Conservation (phyloP, 2,888 invertebrate species). For the Synergus itoensis region DNA sequence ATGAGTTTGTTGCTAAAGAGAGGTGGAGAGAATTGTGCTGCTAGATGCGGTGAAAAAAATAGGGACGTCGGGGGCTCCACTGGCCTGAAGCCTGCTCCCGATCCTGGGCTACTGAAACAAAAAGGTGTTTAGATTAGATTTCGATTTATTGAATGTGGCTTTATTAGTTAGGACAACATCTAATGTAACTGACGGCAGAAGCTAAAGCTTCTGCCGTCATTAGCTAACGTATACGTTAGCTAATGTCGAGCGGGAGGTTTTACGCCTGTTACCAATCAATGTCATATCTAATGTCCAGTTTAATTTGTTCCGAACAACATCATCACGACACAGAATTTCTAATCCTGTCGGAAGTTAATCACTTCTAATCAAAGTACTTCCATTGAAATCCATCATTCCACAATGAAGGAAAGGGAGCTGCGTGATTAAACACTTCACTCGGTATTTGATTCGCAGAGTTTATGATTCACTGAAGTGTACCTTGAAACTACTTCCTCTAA, state of each 20-base stretch:
- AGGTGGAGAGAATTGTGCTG: slow-evolving; percentile 89
- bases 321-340: neutral
- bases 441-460: slow-evolving; percentile 23
- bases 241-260: no score
- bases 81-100: slow-evolving; percentile 79
- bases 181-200: no score
- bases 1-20: slow-evolving; percentile 82
- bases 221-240: no score
- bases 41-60: slow-evolving; percentile 91
- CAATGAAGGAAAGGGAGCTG: neutral
- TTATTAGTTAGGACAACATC: no score
- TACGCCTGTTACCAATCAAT: neutral
- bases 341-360: neutral
- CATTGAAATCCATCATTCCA: slow-evolving; percentile 1
- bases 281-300: neutral
- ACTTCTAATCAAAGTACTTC: neutral
- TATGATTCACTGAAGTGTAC: slow-evolving; percentile 28
- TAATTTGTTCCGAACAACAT: neutral
- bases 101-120: slow-evolving; percentile 81
- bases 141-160: neutral
- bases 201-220: no score
- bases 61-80: slow-evolving; percentile 82
- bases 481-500: slow-evolving; percentile 38
- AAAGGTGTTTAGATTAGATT: slow-evolving; percentile 47
- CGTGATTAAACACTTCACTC: slow-evolving; percentile 14